phyloP scores from a whole-genome alignment of 2,113 vertebrate species.

The Deroptyus accipitrinus region DNA sequence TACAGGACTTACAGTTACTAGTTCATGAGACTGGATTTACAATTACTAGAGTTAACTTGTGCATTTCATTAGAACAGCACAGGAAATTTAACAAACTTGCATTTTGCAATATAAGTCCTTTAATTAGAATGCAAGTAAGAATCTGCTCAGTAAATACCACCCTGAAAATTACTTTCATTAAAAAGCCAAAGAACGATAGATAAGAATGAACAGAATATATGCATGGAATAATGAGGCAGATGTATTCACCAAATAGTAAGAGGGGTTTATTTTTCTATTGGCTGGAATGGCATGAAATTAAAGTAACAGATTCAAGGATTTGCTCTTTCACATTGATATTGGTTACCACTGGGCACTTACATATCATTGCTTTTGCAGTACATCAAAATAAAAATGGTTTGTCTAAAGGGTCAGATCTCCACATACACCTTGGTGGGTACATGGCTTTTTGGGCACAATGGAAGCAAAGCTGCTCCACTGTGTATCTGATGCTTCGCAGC shows the following conservation, averaged over 20 bases:
- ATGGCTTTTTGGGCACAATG: not conserved
- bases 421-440: accelerated
- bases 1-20: not conserved
- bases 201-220: not conserved
- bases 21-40: not conserved
- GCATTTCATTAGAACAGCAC: not conserved
- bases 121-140: not conserved
- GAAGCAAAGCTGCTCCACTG: not conserved
- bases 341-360: not conserved
- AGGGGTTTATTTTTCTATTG: not conserved
- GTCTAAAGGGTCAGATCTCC: not conserved
- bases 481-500: not conserved
- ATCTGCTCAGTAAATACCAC: not conserved
- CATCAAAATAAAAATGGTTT: not conserved
- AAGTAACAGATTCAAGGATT: not conserved
- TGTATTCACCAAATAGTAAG: not conserved
- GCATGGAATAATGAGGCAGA: not conserved
- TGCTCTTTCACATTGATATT: not conserved
- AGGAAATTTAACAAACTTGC: not conserved
- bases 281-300: not conserved
- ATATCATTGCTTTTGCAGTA: not conserved
- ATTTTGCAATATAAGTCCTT: not conserved
- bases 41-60: not conserved
- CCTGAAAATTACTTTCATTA: not conserved
- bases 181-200: not conserved